These are phyloP conservation scores for Hydrotaea cyrtoneurina DNA, from an alignment of 2,888 invertebrate genomes.

Conservation along the genomic window DNA sequence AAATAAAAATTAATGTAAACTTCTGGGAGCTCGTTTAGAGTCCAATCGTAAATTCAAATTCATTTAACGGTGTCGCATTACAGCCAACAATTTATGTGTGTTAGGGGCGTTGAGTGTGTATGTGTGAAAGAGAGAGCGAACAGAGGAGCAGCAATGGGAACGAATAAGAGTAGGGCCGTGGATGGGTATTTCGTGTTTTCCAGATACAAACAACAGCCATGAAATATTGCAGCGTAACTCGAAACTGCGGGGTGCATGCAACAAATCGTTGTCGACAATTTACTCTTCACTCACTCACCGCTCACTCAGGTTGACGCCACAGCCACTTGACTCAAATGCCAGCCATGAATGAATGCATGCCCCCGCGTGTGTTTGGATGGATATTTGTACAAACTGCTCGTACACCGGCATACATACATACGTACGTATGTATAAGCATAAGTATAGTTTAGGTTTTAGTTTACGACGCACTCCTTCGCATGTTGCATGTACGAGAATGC, in stretches of 20 bases:
- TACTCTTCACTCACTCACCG: constrained; percentile 48
- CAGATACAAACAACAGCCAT: constrained; percentile 50
- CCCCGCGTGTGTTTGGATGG: not conserved
- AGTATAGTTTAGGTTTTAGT: constrained; percentile 48
- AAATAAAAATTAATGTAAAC: constrained; percentile 57
- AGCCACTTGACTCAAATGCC: constrained; percentile 64
- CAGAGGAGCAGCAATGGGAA: not conserved
- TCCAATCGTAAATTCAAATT: constrained; percentile 60
- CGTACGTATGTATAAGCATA: not conserved
- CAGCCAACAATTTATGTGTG: constrained; percentile 41
- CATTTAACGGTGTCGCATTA: constrained; percentile 60
- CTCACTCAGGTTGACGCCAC: constrained; percentile 68
- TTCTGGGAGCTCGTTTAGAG: constrained; percentile 53
- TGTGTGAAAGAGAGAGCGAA: not conserved
- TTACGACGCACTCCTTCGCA: constrained; percentile 25
- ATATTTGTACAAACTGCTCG: constrained; percentile 36
- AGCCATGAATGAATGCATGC: constrained; percentile 46
- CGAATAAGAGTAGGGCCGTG: not conserved
- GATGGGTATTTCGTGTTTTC: constrained; percentile 32
- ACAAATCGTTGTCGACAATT: constrained; percentile 64
- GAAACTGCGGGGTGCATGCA: constrained; percentile 63
- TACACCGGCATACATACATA: not conserved
- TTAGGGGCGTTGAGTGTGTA: constrained; percentile 19
- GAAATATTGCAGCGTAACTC: constrained; percentile 59
- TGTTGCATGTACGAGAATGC: constrained; percentile 7